Percentiles rank a stretch among this genome's conserved stretches.
Conservation (phyloP, 1,140 invertebrate species). For the Lethocerus indicus region DNA sequence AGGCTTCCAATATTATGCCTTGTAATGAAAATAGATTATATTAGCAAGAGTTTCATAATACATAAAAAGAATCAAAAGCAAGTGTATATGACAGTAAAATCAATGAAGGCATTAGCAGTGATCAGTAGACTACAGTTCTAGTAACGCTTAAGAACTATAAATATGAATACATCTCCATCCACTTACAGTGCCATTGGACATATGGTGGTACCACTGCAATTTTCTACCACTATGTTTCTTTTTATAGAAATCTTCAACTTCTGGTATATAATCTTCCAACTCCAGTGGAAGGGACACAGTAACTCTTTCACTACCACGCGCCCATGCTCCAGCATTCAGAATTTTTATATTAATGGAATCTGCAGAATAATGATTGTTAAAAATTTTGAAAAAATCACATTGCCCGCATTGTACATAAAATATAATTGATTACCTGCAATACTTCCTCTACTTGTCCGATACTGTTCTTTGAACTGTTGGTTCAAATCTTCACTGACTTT, state of each 20-base stretch:
- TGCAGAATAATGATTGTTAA: slow-evolving; percentile 15
- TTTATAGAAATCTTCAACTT: slow-evolving; percentile 88
- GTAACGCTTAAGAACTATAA: too few relatives aligned
- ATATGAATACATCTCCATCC: slow-evolving; percentile 6
- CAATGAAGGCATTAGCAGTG: too few relatives aligned
- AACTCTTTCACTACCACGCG: slow-evolving; percentile 79
- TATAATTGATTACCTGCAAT: slow-evolving; percentile 25
- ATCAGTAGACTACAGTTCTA: too few relatives aligned
- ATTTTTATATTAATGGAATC: slow-evolving; percentile 81
- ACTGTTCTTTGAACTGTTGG: slow-evolving; percentile 67
- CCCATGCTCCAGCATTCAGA: slow-evolving; percentile 97
- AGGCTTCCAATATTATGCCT: too few relatives aligned
- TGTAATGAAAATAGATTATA: too few relatives aligned
- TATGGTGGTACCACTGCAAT: slow-evolving; percentile 98
- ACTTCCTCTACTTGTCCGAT: slow-evolving; percentile 34
- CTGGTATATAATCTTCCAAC: slow-evolving; percentile 95
- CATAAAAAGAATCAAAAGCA: too few relatives aligned
- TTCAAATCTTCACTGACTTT: slow-evolving; percentile 99
- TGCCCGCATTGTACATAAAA: background rate
- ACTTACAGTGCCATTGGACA: slow-evolving; percentile 89
- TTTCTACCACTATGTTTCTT: slow-evolving; percentile 97
- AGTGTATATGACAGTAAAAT: too few relatives aligned
- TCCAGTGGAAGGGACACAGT: slow-evolving; percentile 92
- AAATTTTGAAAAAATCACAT: background rate
- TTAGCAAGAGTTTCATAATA: too few relatives aligned